phyloP scores from a whole-genome alignment of 2,888 invertebrate genomes.

The Rotaria socialis region DNA sequence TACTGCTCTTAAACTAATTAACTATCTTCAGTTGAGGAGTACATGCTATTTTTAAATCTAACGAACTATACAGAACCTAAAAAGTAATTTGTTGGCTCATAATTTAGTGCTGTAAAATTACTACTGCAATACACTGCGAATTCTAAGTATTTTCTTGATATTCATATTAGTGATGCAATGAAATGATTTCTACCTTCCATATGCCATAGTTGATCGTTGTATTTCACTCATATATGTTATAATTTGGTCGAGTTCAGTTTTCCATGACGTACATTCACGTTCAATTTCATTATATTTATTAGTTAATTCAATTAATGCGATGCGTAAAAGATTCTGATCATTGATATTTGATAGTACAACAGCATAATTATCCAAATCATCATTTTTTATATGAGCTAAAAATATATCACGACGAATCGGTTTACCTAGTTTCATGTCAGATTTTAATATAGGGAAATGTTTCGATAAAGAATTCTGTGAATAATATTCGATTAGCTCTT shows the following conservation, averaged over 20 bases:
- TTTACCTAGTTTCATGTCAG: conserved; percentile 16
- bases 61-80: no score
- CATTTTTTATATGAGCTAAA: neutral
- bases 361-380: conserved; percentile 6
- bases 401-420: conserved; percentile 28
- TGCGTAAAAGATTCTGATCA: conserved; percentile 4
- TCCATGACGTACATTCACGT: neutral
- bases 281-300: conserved; percentile 34
- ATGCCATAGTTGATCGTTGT: conserved; percentile 35
- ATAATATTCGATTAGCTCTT: conserved; percentile 35
- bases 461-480: conserved; percentile 28
- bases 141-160: no score
- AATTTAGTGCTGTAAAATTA: no score
- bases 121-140: no score
- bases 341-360: neutral
- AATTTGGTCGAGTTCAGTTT: conserved; percentile 18
- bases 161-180: no score
- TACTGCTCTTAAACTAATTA: no score
- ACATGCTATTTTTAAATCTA: no score
- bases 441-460: conserved; percentile 25
- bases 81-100: no score
- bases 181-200: neutral
- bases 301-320: conserved; percentile 7
- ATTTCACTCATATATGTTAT: conserved; percentile 29
- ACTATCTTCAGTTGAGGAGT: no score